These are phyloP conservation scores for Odontamblyopus lacepedii DNA, from an alignment of 2,797 vertebrate species.

Conservation along the genomic window DNA sequence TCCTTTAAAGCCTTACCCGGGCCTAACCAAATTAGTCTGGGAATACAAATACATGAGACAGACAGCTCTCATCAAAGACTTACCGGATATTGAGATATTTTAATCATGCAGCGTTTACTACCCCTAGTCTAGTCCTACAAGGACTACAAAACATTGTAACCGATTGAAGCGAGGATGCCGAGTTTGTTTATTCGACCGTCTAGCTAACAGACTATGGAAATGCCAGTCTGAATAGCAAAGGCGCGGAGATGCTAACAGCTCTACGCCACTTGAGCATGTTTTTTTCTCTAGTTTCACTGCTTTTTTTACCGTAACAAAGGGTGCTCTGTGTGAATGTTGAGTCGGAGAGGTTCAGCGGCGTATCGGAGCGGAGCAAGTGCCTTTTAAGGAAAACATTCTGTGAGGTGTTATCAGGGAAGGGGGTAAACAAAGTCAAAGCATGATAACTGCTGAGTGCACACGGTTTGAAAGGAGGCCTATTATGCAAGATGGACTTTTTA, in stretches of 20 bases:
- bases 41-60: constrained; percentile 28
- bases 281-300: constrained; percentile 17
- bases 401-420: constrained; percentile 64
- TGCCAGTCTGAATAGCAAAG: constrained; percentile 36
- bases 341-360: constrained; percentile 51
- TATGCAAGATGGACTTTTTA: too few species aligned
- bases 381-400: constrained; percentile 65
- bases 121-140: constrained; percentile 15
- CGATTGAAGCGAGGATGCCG: constrained; percentile 14
- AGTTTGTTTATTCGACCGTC: constrained; percentile 31
- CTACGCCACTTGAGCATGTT: constrained; percentile 17
- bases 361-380: constrained; percentile 58
- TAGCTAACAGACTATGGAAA: constrained; percentile 53
- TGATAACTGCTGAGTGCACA: constrained; percentile 59
- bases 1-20: constrained; percentile 46
- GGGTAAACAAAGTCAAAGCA: constrained; percentile 59
- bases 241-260: constrained; percentile 50
- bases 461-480: constrained; percentile 13
- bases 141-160: constrained; percentile 25
- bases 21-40: constrained; percentile 58
- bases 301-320: constrained; percentile 63
- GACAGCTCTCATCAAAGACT: constrained; percentile 12
- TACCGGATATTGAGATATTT: constrained; percentile 14
- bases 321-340: constrained; percentile 73
- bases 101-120: constrained; percentile 1